Base-by-base conservation (phyloP, 2,113 vertebrate species). In the Hippocampus mohnikei region DNA sequence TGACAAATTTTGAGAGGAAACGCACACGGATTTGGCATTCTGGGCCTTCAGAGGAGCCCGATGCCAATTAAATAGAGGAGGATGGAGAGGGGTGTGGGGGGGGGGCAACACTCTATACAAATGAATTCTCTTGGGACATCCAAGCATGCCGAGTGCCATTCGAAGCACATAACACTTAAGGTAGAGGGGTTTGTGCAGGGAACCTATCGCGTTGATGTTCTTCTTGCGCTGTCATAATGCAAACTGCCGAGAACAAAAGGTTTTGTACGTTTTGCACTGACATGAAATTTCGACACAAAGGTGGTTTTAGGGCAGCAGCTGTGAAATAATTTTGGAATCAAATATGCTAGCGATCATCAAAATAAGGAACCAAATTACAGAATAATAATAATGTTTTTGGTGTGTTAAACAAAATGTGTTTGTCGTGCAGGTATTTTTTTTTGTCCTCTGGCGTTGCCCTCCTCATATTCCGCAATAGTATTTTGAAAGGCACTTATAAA, bases 41-140 rank as follows among this genome's bases (percentile, higher is more conserved):
- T 74, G 63, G 8, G 44, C 48, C 71, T 78, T 84, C 81, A 73
- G 71, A 80, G 65, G 59, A 77, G 29, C 73, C 71, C 7, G 29
- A 13, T 72, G 44, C 64, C 80, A 79, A 82, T 87, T 85, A 81
- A 83, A 73, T 75, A 69, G 61, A 56, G 53, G 48, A 52, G 66
- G 70, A 46, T 5, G 15, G 52, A 23, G 20, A 53, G 21, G 50
- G 50, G 50, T 5, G 18, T 1, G 12, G 44, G 23, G 66, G 44
- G 67, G 76, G 44, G 70, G 48, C 23, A 60, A 81, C 64, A 79
- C 68, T 69, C 42, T 80, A 73, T 67, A 82, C 71, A 83, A 84
- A 90, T 81, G 78, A 88, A 80, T 72, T 71, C 82, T 82, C 75
- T 48, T 63, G 85, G 80, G 80, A 83, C 67, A 73, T 76, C 37